phyloP scores from a whole-genome alignment of 2,113 vertebrate species.

The Ovibos moschatus region DNA sequence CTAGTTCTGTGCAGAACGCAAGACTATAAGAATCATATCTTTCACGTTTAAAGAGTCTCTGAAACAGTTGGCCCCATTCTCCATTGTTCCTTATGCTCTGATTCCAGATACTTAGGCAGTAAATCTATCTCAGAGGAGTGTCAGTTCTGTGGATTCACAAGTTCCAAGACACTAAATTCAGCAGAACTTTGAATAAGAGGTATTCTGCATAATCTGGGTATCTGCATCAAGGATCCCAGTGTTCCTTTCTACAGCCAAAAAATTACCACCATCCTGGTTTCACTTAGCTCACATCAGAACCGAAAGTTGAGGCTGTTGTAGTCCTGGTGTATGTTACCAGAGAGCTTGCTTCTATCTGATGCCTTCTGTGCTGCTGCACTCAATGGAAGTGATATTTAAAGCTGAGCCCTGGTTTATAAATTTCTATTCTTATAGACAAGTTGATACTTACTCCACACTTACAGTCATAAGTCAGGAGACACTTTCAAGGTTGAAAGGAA shows the following conservation, averaged over 20 bases:
- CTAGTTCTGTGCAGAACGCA: background rate
- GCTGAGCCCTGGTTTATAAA: background rate
- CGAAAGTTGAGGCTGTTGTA: background rate
- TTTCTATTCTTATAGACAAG: background rate
- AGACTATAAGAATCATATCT: background rate
- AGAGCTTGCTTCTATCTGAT: constrained; percentile 20
- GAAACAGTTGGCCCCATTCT: background rate
- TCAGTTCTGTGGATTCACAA: background rate
- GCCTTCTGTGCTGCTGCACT: background rate
- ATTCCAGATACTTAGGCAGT: background rate
- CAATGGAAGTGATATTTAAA: background rate
- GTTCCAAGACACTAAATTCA: constrained; percentile 47
- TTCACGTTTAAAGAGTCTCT: background rate
- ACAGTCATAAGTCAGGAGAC: background rate
- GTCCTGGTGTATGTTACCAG: background rate
- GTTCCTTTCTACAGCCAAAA: background rate
- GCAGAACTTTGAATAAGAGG: constrained; percentile 13
- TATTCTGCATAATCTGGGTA: background rate
- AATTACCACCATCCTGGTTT: constrained; percentile 29
- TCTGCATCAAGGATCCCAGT: background rate
- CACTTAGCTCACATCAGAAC: constrained; percentile 1
- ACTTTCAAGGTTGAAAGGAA: constrained; percentile 10
- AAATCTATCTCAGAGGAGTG: constrained; percentile 39
- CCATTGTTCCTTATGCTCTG: background rate
- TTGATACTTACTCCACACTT: background rate